Percentiles rank a stretch among this genome's conserved stretches.
These are phyloP conservation scores for Rapana venosa DNA, from an alignment of 2,888 invertebrate species.

Conservation along the genomic window DNA sequence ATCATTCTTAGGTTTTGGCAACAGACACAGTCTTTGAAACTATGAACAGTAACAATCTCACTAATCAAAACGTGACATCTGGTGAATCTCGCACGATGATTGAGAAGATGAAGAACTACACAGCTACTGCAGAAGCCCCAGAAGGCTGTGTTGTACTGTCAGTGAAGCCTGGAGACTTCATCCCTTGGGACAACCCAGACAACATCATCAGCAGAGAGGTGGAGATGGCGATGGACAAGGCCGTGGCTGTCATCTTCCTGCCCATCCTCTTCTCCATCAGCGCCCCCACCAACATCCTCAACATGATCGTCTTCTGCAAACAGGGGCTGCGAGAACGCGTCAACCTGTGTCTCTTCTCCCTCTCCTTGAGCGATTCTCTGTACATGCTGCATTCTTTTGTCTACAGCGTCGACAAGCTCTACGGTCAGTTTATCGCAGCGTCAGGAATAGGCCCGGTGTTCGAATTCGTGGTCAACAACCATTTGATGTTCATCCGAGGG, in stretches of 20 bases:
- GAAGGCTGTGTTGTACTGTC: not conserved
- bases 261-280: not conserved
- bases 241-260: not conserved
- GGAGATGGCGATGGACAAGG: not conserved
- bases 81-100: too few species aligned
- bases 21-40: too few species aligned
- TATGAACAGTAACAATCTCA: too few species aligned
- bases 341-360: slow-evolving; percentile 32
- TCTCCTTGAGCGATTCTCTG: not conserved
- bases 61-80: too few species aligned
- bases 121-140: not conserved
- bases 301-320: slow-evolving; percentile 20
- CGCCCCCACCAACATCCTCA: slow-evolving; percentile 7
- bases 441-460: not conserved
- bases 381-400: slow-evolving; percentile 6
- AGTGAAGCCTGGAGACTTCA: not conserved
- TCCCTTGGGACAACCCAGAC: slow-evolving; percentile 26
- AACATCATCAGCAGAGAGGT: not conserved
- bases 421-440: not conserved
- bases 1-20: too few species aligned
- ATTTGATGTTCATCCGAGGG: slow-evolving; percentile 7
- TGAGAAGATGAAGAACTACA: not conserved
- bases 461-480: not conserved
- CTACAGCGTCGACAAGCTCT: not conserved
- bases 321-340: slow-evolving; percentile 17